Base-by-base conservation (phyloP, 2,113 vertebrate genomes). In the Ctenodactylus gundi region DNA sequence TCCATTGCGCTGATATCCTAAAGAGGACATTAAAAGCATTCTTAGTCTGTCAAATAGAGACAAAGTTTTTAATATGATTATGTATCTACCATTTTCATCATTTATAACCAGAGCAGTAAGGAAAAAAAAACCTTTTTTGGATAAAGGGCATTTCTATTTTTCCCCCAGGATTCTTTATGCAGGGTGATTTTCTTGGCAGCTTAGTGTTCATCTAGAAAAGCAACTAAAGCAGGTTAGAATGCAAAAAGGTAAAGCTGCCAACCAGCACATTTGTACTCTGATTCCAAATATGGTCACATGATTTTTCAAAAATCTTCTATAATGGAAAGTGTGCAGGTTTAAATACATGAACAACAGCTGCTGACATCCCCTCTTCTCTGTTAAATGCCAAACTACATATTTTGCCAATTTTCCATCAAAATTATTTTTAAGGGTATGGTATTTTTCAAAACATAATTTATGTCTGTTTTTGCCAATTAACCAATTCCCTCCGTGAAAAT, bases 1-100 rank as follows among this genome's bases (percentile, higher is more conserved):
- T 99, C 99, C 99, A 99, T 99, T 29, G 99, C 99, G 95, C 97
- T 97, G 76, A 99, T 99, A 97, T 99, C 99, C 99, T 99, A 98
- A 96, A 96, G 94, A 85, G 78, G 53, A 84, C 18, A 75, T 78
- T 95, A 91, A 91, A 84, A 94, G 21, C 20, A 36, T 72, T 91
- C 58, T 90, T 46, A 72, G 57, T 68, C 67, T 87, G 39, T 39
- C 92, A 62, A 72, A 86, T 7, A 76, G 57, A 95, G 91, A 94
- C n/a, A 34, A 87, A 62, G 88, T 73, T 94, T 93, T 23, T 92
- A 88, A 34, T 12, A 92, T 57, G 75, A 0, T 34, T 86, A 91
- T 75, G 58, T 0, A 5, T 53, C 62, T 89, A 62, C 67, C 85
- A 94, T 93, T 94, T 94, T 86, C 90, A 87, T 91, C 88, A 95